Percentiles rank a stretch among this genome's conserved stretches.
These are phyloP conservation scores for Rhagoletis pomonella DNA, from an alignment of 1,140 invertebrate genomes.

Conservation along the genomic window DNA sequence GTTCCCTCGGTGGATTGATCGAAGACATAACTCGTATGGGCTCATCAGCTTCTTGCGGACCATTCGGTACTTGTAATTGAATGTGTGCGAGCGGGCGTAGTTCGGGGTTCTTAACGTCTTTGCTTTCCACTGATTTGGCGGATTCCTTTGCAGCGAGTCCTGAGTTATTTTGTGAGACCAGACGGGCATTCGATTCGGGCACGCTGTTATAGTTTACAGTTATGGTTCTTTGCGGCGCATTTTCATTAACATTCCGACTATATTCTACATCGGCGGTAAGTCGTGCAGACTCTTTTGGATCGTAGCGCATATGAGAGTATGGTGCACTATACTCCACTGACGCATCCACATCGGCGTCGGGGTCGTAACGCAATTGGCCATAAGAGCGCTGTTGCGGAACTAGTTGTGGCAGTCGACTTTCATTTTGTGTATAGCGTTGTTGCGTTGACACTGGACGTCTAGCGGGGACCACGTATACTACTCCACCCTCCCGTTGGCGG, in stretches of 20 bases:
- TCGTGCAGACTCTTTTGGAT: conserved; percentile 61
- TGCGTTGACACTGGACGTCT: conserved; percentile 8
- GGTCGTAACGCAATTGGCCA: not conserved
- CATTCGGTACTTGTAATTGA: conserved; percentile 66
- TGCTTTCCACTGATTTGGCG: not conserved
- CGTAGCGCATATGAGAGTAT: conserved; percentile 68
- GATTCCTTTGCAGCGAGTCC: not conserved
- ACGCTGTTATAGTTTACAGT: conserved; percentile 10
- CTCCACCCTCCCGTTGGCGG: conserved; percentile 60
- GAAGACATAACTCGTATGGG: conserved; percentile 64
- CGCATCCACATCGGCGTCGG: conserved; percentile 1
- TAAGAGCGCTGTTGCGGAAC: not conserved
- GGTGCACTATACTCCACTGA: conserved; percentile 67
- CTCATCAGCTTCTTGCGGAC: conserved; percentile 60
- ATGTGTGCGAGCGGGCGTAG: conserved; percentile 61
- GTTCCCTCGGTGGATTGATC: conserved; percentile 57
- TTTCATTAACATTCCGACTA: conserved; percentile 22
- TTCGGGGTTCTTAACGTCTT: not conserved
- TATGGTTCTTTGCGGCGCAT: not conserved
- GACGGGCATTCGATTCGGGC: conserved; percentile 8
- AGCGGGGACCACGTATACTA: conserved; percentile 62
- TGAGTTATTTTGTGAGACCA: not conserved
- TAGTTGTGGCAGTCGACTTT: not conserved
- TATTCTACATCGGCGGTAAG: conserved; percentile 53
- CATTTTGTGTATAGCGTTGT: conserved; percentile 42